Conservation (phyloP, 2,113 vertebrate genomes). For the Turnix velox region DNA sequence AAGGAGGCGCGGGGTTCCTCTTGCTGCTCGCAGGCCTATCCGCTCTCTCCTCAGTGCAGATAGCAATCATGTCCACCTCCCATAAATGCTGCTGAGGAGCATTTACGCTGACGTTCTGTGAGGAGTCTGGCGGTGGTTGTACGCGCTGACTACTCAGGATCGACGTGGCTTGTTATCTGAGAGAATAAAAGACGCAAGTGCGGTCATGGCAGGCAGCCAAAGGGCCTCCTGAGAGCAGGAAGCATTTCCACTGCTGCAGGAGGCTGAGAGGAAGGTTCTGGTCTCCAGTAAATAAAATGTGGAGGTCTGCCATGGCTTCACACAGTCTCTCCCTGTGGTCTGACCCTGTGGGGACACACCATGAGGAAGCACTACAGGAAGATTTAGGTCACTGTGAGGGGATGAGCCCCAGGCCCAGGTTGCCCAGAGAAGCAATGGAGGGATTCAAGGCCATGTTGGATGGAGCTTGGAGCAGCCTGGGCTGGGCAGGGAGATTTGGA, state of each 20-base stretch:
- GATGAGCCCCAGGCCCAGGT: neutral
- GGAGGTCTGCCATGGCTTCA: fast-evolving
- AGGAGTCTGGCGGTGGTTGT: fast-evolving
- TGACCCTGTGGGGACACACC: neutral
- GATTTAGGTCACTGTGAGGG: fast-evolving
- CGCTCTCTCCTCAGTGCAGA: no score
- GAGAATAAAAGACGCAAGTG: neutral
- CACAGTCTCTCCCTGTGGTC: fast-evolving
- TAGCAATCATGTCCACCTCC: fast-evolving
- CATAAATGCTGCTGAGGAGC: fast-evolving
- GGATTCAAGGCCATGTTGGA: neutral
- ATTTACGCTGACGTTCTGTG: no score
- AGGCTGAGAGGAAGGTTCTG: fast-evolving
- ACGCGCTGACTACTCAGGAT: fast-evolving
- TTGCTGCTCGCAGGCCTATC: neutral
- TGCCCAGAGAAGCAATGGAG: neutral
- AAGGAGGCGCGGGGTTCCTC: neutral
- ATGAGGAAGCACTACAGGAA: no score
- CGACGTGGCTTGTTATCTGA: fast-evolving
- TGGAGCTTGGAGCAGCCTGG: no score
- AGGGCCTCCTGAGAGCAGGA: neutral
- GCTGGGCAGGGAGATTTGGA: no score
- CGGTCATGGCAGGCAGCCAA: fast-evolving
- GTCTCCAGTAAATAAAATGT: neutral
- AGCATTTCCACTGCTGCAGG: fast-evolving